A percentile compares a stretch with the other conserved stretches of the same genome.
Conservation (phyloP, 2,888 invertebrate genomes). For the Tiliacea aurago region DNA sequence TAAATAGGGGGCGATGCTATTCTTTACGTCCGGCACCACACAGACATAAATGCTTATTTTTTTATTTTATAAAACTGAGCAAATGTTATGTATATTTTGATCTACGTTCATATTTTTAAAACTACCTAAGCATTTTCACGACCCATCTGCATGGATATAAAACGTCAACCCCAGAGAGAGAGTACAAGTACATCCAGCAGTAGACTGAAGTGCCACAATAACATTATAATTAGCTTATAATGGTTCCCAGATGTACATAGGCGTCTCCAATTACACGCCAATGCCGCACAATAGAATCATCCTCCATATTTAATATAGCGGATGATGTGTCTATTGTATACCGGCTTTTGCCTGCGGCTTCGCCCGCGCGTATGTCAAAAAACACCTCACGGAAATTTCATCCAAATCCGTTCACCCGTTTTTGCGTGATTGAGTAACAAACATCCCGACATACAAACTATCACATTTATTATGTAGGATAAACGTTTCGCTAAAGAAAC, state of each 20-base stretch:
- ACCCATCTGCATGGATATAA: background rate
- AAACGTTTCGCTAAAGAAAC: slow-evolving; percentile 5
- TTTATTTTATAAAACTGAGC: background rate
- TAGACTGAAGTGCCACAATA: background rate
- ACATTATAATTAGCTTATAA: background rate
- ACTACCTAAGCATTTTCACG: background rate
- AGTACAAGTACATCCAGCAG: background rate
- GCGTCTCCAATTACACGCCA: slow-evolving; percentile 5
- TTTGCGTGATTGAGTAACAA: no score
- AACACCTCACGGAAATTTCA: no score
- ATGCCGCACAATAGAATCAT: background rate
- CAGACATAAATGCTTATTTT: no score
- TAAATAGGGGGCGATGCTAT: no score
- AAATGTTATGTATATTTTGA: no score
- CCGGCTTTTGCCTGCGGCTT: background rate
- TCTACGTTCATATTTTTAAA: no score
- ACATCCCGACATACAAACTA: no score
- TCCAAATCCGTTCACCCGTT: no score
- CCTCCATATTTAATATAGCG: no score
- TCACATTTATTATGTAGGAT: no score
- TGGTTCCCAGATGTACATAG: background rate
- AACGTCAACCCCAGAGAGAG: background rate
- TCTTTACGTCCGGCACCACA: no score
- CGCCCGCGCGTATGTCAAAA: no score
- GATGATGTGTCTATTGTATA: background rate